A percentile compares a stretch with the other conserved stretches of the same genome.
Conservation (phyloP, 2,797 vertebrate species). For the Sebastes ruberrimus region DNA sequence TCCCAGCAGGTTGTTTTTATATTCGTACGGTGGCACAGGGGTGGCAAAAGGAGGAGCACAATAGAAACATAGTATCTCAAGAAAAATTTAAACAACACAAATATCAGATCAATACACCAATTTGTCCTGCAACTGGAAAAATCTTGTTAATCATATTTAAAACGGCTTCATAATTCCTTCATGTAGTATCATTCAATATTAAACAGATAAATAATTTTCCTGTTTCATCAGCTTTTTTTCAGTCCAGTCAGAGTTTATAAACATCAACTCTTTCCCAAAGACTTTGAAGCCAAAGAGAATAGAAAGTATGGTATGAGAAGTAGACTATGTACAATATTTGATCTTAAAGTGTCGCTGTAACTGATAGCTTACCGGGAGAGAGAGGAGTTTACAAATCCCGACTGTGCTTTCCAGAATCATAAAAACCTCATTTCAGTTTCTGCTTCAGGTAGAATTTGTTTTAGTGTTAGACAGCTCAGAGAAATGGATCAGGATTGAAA, state of each 20-base stretch:
- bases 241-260: slow-evolving; percentile 15
- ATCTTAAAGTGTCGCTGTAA: slow-evolving; percentile 1
- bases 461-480: slow-evolving; percentile 38
- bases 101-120: slow-evolving; percentile 9
- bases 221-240: slow-evolving; percentile 6
- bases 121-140: slow-evolving; percentile 17
- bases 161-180: slow-evolving; percentile 35
- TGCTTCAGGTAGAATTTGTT: slow-evolving; percentile 42
- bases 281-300: background rate
- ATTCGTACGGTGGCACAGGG: slow-evolving; percentile 13
- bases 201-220: slow-evolving; percentile 12
- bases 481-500: slow-evolving; percentile 26
- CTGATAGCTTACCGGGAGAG: slow-evolving; percentile 11
- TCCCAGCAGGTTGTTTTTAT: background rate
- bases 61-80: slow-evolving; percentile 11
- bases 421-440: background rate
- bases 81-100: slow-evolving; percentile 28
- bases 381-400: slow-evolving; percentile 20
- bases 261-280: slow-evolving; percentile 31
- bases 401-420: background rate
- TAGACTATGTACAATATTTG: slow-evolving; percentile 7
- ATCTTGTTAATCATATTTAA: background rate
- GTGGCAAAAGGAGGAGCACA: background rate
- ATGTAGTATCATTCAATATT: slow-evolving; percentile 27
- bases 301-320: background rate